Percentiles rank a stretch among this genome's conserved stretches.
These are phyloP conservation scores for Contarinia nasturtii DNA, from an alignment of 1,140 invertebrate genomes.

Conservation along the genomic window DNA sequence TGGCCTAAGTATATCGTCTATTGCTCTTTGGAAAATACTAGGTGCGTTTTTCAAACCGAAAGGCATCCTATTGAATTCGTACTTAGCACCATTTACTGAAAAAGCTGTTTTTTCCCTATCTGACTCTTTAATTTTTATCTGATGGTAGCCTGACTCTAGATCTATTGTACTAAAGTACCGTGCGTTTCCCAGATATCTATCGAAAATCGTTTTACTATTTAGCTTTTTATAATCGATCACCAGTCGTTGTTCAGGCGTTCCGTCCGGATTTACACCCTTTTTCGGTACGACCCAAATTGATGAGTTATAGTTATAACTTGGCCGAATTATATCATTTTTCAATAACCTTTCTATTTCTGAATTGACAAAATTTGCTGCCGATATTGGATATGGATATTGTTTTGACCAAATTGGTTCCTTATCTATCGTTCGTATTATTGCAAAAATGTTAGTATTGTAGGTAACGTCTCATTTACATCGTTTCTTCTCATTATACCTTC, in stretches of 20 bases:
- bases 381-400: slow-evolving; percentile 1
- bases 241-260: slow-evolving; percentile 13
- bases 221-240: slow-evolving; percentile 20
- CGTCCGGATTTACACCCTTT: slow-evolving; percentile 6
- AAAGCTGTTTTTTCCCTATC: slow-evolving; percentile 28
- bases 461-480: too few species aligned
- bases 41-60: slow-evolving; percentile 25
- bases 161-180: slow-evolving; percentile 23
- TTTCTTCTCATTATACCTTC: too few species aligned
- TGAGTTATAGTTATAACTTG: slow-evolving; percentile 3
- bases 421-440: too few species aligned
- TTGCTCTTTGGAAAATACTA: slow-evolving; percentile 23
- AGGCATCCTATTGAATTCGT: slow-evolving; percentile 18
- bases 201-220: slow-evolving; percentile 15
- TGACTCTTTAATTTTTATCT: slow-evolving; percentile 22
- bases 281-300: slow-evolving; percentile 11
- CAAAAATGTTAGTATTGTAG: too few species aligned
- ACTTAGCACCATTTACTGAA: slow-evolving; percentile 15
- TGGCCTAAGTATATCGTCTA: slow-evolving; percentile 19
- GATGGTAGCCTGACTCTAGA: slow-evolving; percentile 27
- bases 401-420: too few species aligned
- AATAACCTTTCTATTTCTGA: too few species aligned
- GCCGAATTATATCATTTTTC: too few species aligned
- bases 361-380: not conserved
- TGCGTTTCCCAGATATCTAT: slow-evolving; percentile 19